Evolutionary conservation across 2,888 invertebrate genomes (phyloP).

Genomic region (Aspidiotus rigidus): DNA sequence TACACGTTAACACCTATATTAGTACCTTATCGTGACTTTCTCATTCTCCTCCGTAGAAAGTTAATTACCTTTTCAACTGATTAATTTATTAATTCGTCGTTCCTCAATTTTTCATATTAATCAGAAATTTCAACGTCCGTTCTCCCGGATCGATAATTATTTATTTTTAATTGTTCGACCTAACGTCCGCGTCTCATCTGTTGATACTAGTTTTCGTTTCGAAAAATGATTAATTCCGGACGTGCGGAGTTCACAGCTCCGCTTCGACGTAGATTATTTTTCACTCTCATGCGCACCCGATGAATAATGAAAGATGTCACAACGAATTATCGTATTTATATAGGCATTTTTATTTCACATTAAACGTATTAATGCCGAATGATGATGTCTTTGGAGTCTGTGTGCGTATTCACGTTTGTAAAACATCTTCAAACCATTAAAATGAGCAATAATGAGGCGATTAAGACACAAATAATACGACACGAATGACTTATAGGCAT

Average conservation of each 20-base stretch:
- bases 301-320: constrained; percentile 1
- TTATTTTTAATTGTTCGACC: constrained; percentile 2
- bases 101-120: not conserved
- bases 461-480: not conserved
- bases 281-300: not conserved
- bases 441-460: constrained; percentile 4
- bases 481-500: no score
- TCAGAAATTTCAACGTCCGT: not conserved
- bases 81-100: not conserved
- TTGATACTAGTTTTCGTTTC: not conserved
- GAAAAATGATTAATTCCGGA: constrained; percentile 4
- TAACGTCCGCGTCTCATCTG: not conserved
- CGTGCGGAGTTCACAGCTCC: not conserved
- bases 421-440: not conserved
- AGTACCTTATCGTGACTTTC: not conserved
- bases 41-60: not conserved
- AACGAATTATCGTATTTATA: constrained; percentile 2
- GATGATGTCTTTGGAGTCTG: not conserved
- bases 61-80: constrained; percentile 1
- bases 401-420: constrained; percentile 2
- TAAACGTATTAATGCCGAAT: constrained; percentile 1
- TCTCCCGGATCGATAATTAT: not conserved
- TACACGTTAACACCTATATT: no score
- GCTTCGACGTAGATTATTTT: not conserved
- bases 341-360: constrained; percentile 1